phyloP scores from a whole-genome alignment of 2,797 vertebrate genomes.

The Tragopan temminckii region DNA sequence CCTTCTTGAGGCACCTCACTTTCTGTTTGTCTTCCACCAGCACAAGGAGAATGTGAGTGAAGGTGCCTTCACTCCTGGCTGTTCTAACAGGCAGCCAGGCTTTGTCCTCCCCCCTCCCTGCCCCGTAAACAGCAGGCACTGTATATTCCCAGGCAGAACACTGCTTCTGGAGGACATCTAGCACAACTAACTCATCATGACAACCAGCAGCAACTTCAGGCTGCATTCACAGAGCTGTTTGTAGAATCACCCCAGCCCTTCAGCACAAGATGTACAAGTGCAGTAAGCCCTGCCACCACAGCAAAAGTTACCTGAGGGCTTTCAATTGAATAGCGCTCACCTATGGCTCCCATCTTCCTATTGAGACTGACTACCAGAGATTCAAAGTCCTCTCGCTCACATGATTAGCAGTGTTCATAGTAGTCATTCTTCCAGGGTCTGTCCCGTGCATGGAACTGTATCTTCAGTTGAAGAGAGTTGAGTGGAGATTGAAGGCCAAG shows the following conservation, averaged over 20 bases:
- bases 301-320: not conserved
- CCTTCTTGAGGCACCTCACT: not conserved
- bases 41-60: not conserved
- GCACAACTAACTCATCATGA: constrained; percentile 66
- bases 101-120: not conserved
- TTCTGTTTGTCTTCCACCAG: not conserved
- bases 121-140: constrained; percentile 12
- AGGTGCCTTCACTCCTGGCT: not conserved
- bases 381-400: not conserved
- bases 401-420: not conserved
- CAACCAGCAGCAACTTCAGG: constrained; percentile 67
- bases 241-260: constrained; percentile 38
- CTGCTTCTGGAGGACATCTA: constrained; percentile 52
- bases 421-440: not conserved
- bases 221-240: constrained; percentile 55
- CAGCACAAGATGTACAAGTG: constrained; percentile 21
- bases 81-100: constrained; percentile 3
- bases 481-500: not conserved
- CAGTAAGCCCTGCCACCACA: not conserved
- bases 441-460: not conserved
- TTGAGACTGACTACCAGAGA: not conserved
- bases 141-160: constrained; percentile 19
- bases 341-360: not conserved
- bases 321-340: no score
- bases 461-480: not conserved